These are phyloP conservation scores for Lasioglossum lativentre DNA, from an alignment of 2,888 invertebrate genomes.

Conservation along the genomic window DNA sequence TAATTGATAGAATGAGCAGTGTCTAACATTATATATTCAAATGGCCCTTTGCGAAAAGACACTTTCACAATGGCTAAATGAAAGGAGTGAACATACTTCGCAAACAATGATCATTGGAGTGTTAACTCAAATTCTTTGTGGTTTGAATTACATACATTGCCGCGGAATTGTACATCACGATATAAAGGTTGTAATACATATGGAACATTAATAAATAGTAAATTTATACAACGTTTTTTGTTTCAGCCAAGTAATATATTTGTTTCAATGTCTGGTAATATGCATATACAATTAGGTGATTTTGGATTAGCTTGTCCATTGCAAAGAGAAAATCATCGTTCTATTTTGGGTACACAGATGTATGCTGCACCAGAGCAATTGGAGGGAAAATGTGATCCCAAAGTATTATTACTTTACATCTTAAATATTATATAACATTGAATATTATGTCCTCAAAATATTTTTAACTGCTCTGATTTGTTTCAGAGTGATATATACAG, in stretches of 20 bases:
- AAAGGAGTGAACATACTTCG: constrained; percentile 86
- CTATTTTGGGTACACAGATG: constrained; percentile 90
- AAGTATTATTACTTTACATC: constrained; percentile 85
- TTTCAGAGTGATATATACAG: constrained; percentile 94
- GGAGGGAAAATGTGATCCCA: constrained; percentile 90
- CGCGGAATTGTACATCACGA: constrained; percentile 93
- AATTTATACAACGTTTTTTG: constrained; percentile 9
- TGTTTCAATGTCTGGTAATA: constrained; percentile 86
- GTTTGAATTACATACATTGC: constrained; percentile 92
- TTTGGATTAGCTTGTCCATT: constrained; percentile 92
- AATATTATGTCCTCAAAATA: constrained; percentile 15
- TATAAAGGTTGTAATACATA: constrained; percentile 86
- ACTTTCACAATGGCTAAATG: constrained; percentile 90
- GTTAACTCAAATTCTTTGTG: constrained; percentile 90
- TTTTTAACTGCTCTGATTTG: constrained; percentile 61
- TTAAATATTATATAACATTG: not conserved
- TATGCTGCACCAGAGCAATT: constrained; percentile 95
- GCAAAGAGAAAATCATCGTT: constrained; percentile 87
- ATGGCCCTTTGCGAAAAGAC: constrained; percentile 93
- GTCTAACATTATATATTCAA: constrained; percentile 92
- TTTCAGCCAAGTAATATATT: constrained; percentile 90
- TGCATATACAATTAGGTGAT: constrained; percentile 91
- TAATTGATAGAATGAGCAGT: constrained; percentile 84
- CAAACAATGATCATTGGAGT: constrained; percentile 86
- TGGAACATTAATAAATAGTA: not conserved